Percentiles rank a stretch among this genome's conserved stretches.
Conservation (phyloP, 2,797 vertebrate species). For the Lateolabrax maculatus region DNA sequence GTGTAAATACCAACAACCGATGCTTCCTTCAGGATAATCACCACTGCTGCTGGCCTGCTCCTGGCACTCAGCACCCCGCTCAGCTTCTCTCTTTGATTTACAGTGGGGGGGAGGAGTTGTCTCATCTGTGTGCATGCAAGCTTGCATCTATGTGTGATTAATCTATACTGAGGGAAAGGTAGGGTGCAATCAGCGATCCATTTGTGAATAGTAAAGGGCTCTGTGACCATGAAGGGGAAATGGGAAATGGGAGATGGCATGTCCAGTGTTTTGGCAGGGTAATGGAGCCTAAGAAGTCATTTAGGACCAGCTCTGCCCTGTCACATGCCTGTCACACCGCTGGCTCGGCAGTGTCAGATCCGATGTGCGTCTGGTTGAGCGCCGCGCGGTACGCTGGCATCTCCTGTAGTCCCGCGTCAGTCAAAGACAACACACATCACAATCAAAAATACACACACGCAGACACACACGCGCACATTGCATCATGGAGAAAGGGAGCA, state of each 20-base stretch:
- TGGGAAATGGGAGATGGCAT: slow-evolving; percentile 75
- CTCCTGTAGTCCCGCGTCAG: slow-evolving; percentile 75
- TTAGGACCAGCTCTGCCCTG: slow-evolving; percentile 79
- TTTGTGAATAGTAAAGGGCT: slow-evolving; percentile 75
- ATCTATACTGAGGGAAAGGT: slow-evolving; percentile 74
- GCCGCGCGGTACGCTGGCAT: slow-evolving; percentile 62
- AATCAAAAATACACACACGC: slow-evolving; percentile 48
- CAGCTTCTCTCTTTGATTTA: slow-evolving; percentile 65
- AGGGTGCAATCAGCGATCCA: slow-evolving; percentile 78
- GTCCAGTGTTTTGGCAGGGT: slow-evolving; percentile 83
- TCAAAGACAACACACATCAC: slow-evolving; percentile 80
- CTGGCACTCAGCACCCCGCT: slow-evolving; percentile 53
- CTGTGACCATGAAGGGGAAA: slow-evolving; percentile 83
- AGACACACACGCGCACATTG: slow-evolving; percentile 16
- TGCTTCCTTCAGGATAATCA: slow-evolving; percentile 78
- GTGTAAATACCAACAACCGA: slow-evolving; percentile 80
- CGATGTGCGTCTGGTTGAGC: slow-evolving; percentile 76
- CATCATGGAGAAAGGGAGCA: slow-evolving; percentile 38
- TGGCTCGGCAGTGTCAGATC: slow-evolving; percentile 80
- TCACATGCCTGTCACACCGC: slow-evolving; percentile 84
- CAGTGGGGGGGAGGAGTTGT: slow-evolving; percentile 14
- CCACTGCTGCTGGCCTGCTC: slow-evolving; percentile 61
- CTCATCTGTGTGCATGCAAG: slow-evolving; percentile 49
- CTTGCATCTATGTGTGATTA: slow-evolving; percentile 75
- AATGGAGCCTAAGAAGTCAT: slow-evolving; percentile 86